Conservation (phyloP, 1,140 invertebrate species). For the Drosophila erecta region DNA sequence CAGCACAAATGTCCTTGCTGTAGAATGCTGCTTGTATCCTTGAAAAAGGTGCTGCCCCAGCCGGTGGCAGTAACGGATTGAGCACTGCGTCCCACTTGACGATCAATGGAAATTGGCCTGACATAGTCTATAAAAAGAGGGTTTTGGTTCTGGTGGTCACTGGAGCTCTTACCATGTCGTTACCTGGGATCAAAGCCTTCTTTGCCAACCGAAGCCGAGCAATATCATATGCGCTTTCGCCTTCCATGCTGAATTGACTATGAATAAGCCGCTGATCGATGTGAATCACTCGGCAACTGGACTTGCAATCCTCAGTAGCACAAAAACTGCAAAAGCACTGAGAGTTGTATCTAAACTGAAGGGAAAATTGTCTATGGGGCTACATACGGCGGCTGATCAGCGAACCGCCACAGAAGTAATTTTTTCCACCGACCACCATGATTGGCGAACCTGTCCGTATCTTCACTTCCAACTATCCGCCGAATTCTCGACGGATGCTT, state of each 20-base stretch:
- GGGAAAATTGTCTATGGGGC: not conserved
- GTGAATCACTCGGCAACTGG: not conserved
- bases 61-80: not conserved
- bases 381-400: not conserved
- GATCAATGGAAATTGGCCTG: not conserved
- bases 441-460: not conserved
- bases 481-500: not conserved
- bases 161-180: not conserved
- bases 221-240: not conserved
- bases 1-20: not conserved
- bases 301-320: not conserved
- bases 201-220: not conserved
- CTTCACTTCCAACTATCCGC: not conserved
- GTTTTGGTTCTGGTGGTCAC: not conserved
- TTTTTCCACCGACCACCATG: not conserved
- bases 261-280: not conserved
- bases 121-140: not conserved
- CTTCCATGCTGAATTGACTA: not conserved
- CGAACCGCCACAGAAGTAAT: not conserved
- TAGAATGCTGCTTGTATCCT: not conserved
- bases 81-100: too few relatives aligned
- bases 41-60: not conserved
- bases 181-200: not conserved
- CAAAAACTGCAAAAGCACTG: not conserved
- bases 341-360: not conserved